phyloP scores from a whole-genome alignment of 2,888 invertebrate genomes.

The Autographa pulchrina region DNA sequence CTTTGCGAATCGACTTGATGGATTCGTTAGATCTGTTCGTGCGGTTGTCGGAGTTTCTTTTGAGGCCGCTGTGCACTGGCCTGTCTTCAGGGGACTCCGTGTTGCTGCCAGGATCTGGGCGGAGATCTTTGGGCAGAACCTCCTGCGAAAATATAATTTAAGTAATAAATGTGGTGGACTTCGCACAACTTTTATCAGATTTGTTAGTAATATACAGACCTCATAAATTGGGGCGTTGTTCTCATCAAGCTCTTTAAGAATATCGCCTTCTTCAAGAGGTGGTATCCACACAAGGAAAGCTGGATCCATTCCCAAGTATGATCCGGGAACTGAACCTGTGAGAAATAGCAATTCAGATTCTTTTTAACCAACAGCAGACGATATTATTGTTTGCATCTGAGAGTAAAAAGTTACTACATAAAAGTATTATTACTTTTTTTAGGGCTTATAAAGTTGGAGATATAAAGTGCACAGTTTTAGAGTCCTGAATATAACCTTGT shows the following conservation, averaged over 20 bases:
- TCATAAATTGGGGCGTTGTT: constrained; percentile 83
- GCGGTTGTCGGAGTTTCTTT: constrained; percentile 73
- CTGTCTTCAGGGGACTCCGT: constrained; percentile 91
- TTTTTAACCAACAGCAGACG: constrained; percentile 24
- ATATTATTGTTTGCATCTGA: neutral
- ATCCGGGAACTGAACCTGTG: constrained; percentile 94
- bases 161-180: neutral
- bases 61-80: constrained; percentile 83
- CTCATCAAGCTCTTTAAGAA: constrained; percentile 90
- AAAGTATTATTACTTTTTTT: constrained; percentile 4
- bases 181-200: too few relatives aligned
- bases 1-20: constrained; percentile 76
- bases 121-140: constrained; percentile 84
- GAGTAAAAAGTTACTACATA: neutral
- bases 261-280: constrained; percentile 92
- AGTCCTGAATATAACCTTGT: neutral
- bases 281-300: constrained; percentile 97
- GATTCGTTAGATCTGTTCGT: constrained; percentile 79
- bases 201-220: too few relatives aligned
- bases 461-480: neutral
- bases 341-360: constrained; percentile 57
- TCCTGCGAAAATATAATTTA: constrained; percentile 73
- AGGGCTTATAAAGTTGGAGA: neutral
- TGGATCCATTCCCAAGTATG: constrained; percentile 96
- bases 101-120: constrained; percentile 91